A percentile compares a stretch with the other conserved stretches of the same genome.
Evolutionary conservation across 2,888 invertebrate genomes (phyloP).

Genomic region (Trachelus tabidus): DNA sequence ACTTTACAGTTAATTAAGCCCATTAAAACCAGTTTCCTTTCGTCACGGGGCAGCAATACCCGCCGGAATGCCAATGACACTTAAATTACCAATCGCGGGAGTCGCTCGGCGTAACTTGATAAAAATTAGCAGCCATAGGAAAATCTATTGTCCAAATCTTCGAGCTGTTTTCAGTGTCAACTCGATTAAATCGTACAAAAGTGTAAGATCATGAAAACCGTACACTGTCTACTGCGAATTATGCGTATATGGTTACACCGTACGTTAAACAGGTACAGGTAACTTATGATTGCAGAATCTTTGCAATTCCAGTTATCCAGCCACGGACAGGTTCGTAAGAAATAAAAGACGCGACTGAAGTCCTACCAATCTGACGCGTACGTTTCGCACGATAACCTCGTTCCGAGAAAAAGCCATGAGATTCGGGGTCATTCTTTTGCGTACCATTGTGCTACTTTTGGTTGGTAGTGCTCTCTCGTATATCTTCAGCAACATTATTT

Average conservation of each 20-base stretch:
- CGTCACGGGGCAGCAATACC: background rate
- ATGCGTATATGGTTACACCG: background rate
- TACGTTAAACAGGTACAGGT: background rate
- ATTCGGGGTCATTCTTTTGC: background rate
- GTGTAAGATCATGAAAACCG: background rate
- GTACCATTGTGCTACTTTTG: background rate
- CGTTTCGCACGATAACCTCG: background rate
- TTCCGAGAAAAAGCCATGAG: background rate
- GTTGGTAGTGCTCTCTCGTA: background rate
- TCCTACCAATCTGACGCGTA: background rate
- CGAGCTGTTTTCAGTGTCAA: background rate
- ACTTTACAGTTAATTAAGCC: slow-evolving; percentile 4
- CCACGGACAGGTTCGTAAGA: background rate
- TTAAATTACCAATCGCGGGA: background rate
- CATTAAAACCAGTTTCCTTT: slow-evolving; percentile 2
- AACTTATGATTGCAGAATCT: background rate
- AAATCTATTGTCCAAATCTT: background rate
- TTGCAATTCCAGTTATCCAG: background rate
- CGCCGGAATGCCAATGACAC: background rate
- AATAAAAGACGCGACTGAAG: background rate
- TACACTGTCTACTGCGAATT: background rate
- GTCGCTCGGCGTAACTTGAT: background rate
- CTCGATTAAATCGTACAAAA: background rate
- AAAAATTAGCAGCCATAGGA: background rate
- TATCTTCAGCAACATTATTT: background rate